Conservation (phyloP, 1,140 invertebrate genomes). For the Ips nitidus region DNA sequence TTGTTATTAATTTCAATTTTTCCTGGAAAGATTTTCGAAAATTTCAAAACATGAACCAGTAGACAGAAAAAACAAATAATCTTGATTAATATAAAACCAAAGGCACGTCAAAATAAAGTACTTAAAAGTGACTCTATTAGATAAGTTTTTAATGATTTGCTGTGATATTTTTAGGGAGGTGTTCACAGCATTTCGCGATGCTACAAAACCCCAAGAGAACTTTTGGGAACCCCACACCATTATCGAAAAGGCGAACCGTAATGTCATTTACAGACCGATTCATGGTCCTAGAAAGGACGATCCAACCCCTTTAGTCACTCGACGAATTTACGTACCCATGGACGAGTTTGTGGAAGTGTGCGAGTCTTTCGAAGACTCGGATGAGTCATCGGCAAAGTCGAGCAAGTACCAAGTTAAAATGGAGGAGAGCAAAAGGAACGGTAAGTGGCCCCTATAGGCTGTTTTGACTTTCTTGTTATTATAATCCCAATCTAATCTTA, state of each 20-base stretch:
- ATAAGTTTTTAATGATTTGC: too few species aligned
- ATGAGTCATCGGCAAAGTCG: background rate
- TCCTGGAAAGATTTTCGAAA: too few species aligned
- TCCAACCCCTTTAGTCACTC: slow-evolving; percentile 62
- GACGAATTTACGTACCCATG: slow-evolving; percentile 64
- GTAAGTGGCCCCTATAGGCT: slow-evolving; percentile 4
- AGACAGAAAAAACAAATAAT: too few species aligned
- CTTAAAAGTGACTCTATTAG: too few species aligned
- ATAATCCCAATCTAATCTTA: too few species aligned
- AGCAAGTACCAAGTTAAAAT: slow-evolving; percentile 58
- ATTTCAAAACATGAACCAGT: too few species aligned
- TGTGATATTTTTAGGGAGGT: too few species aligned
- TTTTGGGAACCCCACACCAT: slow-evolving; percentile 43
- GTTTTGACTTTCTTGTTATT: too few species aligned
- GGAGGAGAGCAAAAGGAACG: slow-evolving; percentile 55
- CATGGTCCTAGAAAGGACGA: slow-evolving; percentile 50
- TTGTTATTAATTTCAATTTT: too few species aligned
- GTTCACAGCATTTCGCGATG: background rate
- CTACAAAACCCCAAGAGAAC: slow-evolving; percentile 1
- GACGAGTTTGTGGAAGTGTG: slow-evolving; percentile 77
- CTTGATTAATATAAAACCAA: too few species aligned
- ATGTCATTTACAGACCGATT: slow-evolving; percentile 43
- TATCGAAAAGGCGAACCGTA: slow-evolving; percentile 41
- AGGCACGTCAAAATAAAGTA: too few species aligned
- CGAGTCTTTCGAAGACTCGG: slow-evolving; percentile 56